Base-by-base conservation (phyloP, 1,140 invertebrate genomes). In the Bombus waltoni region DNA sequence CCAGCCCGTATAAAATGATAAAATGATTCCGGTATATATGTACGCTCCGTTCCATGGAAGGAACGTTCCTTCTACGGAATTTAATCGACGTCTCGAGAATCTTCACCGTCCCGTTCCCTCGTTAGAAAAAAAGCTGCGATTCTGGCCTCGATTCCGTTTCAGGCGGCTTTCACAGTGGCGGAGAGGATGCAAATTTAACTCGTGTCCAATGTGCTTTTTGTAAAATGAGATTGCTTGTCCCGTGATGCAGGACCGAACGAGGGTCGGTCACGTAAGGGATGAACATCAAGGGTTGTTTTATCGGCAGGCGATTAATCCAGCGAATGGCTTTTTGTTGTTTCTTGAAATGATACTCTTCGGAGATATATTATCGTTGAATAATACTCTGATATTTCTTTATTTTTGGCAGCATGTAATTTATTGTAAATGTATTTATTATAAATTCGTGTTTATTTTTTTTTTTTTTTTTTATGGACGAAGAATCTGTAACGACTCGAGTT, bases 1-100 rank as follows among this genome's bases (percentile, higher is more conserved):
- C n/a, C 65, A 59, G 75, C 70, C 53, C 70, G 78, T 88, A 83
- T 90, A 90, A 90, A 88, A 86, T 88, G 81, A 89, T 91, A 91
- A 91, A 88, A 90, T 86, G 78, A 89, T 91, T 88, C 85, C 3
- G 70, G 62, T 86, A 76, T 88, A 84, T 80, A 84, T 25, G 57
- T 47, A 82, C 11, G 11, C 8, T n/a, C 40, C 15, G 38, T 62
- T 66, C 62, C 62, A 32, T 57, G 73, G n/a, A 25, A 40, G 6
- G 73, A 40, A 77, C 47, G 62, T 87, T 86, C 83, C 77, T 86
- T 38, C 44, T 25, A 38, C 15, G 76, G 72, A 87, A 89, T 89
- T 90, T 87, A 87, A 84, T 89, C 75, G 74, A 75, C 79, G 66
- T 40, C 42, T 59, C 47, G 65, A 71, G 82, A 66, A 84, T 78